Base-by-base conservation (phyloP, 2,888 invertebrate species). In the Agrochola lychnidis region DNA sequence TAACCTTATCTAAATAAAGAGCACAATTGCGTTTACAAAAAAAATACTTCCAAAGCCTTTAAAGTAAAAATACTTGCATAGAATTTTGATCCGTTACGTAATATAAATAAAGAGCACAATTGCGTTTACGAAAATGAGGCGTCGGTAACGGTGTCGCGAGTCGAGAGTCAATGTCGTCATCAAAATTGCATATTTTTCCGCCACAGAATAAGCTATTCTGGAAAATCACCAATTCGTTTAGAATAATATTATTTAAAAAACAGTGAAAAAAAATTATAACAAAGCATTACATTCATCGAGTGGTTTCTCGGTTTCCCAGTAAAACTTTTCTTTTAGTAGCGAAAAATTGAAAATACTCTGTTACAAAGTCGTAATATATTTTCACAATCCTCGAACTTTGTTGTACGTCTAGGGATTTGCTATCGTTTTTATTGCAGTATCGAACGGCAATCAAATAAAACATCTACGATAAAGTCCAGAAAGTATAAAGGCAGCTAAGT, bases 361-460 rank as follows among this genome's bases (percentile, higher is more conserved):
- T 74, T 70, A 86, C 82, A 82, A 86, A 82, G 76, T 84, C 66
- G 62, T 78, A 68, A 80, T 86, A 78, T 63, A 82, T 86, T 82
- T 80, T 73, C 72, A 57, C 76, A 80, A 79, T 76, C 78, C 70
- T 76, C 72, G 62, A 84, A 86, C 84, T 82, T 85, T 81, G 86
- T 85, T 82, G 78, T 78, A 70, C 73, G 78, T 84, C 87, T 78
- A 57, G 85, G 83, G 81, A 85, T 85, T 87, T 74, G 70, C 64
- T 79, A 83, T 79, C 71, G 85, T 81, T 83, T 84, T 85, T 79
- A 86, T 72, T 81, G 74, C 76, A 79, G 79, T 85, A 83, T 85
- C 77, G 77, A 73, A 79, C 48, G 71, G 72, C 77, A 79, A 79
- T 87, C 81, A 83, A 85, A 86, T 86, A 87, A 83, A 87, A 86